Percentiles rank a stretch among this genome's conserved stretches.
phyloP scores from a whole-genome alignment of 2,113 vertebrate genomes.

The Nanorana parkeri region DNA sequence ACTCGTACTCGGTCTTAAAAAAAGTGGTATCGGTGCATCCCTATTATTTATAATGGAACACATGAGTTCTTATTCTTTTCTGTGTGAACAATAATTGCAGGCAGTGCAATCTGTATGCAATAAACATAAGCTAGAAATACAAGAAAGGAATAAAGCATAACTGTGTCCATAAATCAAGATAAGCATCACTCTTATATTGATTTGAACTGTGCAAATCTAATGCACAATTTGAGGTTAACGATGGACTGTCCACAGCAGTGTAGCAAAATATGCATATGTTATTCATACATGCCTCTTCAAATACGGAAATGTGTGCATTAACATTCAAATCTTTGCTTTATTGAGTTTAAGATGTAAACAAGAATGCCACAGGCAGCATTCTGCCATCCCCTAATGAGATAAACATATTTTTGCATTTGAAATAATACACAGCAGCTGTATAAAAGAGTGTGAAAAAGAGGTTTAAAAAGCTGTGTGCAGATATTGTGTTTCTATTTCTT shows the following conservation, averaged over 20 bases:
- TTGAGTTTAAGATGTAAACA: slow-evolving; percentile 28
- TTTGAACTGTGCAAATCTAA: too few relatives aligned
- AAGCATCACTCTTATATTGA: too few relatives aligned
- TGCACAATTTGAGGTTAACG: too few relatives aligned
- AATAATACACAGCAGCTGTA: neutral
- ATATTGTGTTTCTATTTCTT: neutral
- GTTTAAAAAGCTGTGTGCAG: neutral
- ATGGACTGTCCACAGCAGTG: too few relatives aligned
- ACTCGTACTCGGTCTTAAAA: too few relatives aligned
- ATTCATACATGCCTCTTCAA: too few relatives aligned
- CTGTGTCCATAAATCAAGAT: slow-evolving; percentile 18
- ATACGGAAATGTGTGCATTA: too few relatives aligned
- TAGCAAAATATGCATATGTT: too few relatives aligned
- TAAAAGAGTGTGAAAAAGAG: neutral
- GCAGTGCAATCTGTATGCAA: slow-evolving; percentile 11
- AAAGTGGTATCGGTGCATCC: too few relatives aligned
- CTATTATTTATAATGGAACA: slow-evolving; percentile 11
- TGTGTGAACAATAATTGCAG: slow-evolving; percentile 20
- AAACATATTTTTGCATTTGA: slow-evolving; percentile 13
- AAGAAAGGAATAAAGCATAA: slow-evolving; percentile 17
- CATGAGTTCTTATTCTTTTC: slow-evolving; percentile 1
- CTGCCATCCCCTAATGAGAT: slow-evolving; percentile 18
- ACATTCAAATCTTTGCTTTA: slow-evolving; percentile 30
- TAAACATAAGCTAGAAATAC: slow-evolving; percentile 6
- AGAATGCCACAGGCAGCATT: slow-evolving; percentile 23